Evolutionary conservation across 2,113 vertebrate genomes (phyloP), one percentile per base, ranked within the genome.

Genomic region (Pteruthius melanotis): DNA sequence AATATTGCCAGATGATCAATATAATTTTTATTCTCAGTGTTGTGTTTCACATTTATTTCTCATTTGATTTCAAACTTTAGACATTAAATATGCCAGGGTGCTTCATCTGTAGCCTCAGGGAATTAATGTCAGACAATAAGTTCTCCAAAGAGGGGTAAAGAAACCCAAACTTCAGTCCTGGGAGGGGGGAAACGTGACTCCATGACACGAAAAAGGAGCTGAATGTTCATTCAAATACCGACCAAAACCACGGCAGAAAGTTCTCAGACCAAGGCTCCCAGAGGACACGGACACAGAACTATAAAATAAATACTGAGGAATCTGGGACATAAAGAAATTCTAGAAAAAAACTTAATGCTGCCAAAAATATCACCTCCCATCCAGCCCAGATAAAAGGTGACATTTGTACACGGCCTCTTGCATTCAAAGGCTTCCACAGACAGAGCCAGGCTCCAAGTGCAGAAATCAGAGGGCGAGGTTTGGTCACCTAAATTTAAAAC

Each of bases 151-250:
- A 89, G 15, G 60, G 16, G 31, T 75, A 64, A 70, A 64, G 60
- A 76, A 87, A 49, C 31, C 42, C 44, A 82, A 33, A 54, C 22
- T 75, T 87, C 47, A 42, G 37, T 39, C 50, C 33, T 42, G 54
- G 33, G 15, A 45, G 23, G 23, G 11, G 42, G 7, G 4, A 79
- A 75, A 42, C 68, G 30, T 72, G 88, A 88, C 70, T 92, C 28
- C 81, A 65, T 76, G 91, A 81, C 60, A 93, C 40, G 82, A 77
- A 95, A 87, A 63, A 80, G 76, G 92, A 95, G 94, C 30, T 90
- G 81, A 94, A 92, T 94, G 71, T 74, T 93, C 82, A 79, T 96
- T 97, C 87, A 97, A 97, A 98, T 97, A 95, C 92, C 61, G 7
- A 93, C 83, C 65, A 89, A 97, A 98, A 96, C 83, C 83, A 93